These are phyloP conservation scores for Drosophila demipolita DNA, from an alignment of 2,888 invertebrate species.

Conservation along the genomic window DNA sequence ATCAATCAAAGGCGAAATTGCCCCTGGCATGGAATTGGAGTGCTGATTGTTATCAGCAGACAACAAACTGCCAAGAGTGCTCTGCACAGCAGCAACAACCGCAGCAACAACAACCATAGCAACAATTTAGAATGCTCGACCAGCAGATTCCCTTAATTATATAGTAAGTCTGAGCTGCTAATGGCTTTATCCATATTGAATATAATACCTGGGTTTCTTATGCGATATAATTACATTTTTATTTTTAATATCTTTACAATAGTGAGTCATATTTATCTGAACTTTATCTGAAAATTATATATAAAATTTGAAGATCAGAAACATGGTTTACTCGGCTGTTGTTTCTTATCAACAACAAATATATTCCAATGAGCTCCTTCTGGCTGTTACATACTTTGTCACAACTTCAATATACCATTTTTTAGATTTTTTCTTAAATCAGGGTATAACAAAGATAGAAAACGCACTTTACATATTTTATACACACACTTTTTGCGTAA, in stretches of 20 bases:
- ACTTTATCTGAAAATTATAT: not conserved
- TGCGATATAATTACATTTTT: not conserved
- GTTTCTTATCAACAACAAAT: conserved; percentile 16
- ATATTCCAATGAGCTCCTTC: not conserved
- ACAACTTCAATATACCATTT: not conserved
- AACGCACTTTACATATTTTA: conserved; percentile 65
- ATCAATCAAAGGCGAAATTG: conserved; percentile 79
- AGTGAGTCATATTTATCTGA: not conserved
- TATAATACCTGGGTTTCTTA: not conserved
- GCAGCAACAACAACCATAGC: conserved; percentile 4
- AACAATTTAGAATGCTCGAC: not conserved
- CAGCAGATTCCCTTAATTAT: not conserved
- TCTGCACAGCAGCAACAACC: conserved; percentile 12
- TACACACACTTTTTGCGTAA: conserved; percentile 57
- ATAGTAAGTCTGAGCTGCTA: too few species aligned
- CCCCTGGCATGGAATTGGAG: conserved; percentile 68
- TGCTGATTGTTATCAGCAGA: conserved; percentile 28
- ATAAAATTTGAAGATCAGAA: not conserved
- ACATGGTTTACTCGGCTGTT: not conserved
- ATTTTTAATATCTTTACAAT: not conserved
- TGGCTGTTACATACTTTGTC: not conserved
- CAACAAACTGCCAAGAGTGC: conserved; percentile 37
- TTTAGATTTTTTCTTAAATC: not conserved
- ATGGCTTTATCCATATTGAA: not conserved
- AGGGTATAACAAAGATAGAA: conserved; percentile 29